Evolutionary conservation across 2,888 invertebrate genomes (phyloP), one percentile per base, ranked within the genome.

Genomic region (Troides aeacus): DNA sequence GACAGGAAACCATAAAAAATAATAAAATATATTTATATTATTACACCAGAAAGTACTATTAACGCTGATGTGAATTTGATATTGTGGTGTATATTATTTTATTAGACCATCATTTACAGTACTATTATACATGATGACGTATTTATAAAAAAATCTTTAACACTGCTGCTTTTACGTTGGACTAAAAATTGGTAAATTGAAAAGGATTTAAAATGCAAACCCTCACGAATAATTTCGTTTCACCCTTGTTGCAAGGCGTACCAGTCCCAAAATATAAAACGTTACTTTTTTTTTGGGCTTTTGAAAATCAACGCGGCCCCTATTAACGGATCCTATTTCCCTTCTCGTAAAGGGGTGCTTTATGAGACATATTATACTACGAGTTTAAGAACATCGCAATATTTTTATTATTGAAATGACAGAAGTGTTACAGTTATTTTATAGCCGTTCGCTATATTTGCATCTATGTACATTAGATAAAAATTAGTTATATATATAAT

Each of bases 191-290:
- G 24, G 5, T 7, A 42, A 10, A 42, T 12, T 10, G 42, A 42
- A 12, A 42, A 46, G 12, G 15, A 46, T 53, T 53, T n/a, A 53
- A 53, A 53, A 53, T n/a, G n/a, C n/a, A 18, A n/a, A 61, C n/a
- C 56, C 61, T 58, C 39, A 56, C 30, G 8, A 46, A 39, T 63
- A 18, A 18, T 12, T 42, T 39, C 73, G 74, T 72, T 79, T 81
- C 84, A 70, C 87, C 87, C 87, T 86, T 85, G 88, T 88, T 89
- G 86, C 86, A 76, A 76, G 77, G 71, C 76, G n/a, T 39, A 42
- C 30, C 46, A 39, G 56, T 61, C 30, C 64, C 56, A 39, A 59
- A 15, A 36, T 59, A 24, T 23, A 50, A 50, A 62, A 53, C 57
- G 21, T 62, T 62, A 65, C 50, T 46, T 65, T 65, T 59, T 70